phyloP scores from a whole-genome alignment of 1,140 invertebrate species.

The Hirudo medicinalis region DNA sequence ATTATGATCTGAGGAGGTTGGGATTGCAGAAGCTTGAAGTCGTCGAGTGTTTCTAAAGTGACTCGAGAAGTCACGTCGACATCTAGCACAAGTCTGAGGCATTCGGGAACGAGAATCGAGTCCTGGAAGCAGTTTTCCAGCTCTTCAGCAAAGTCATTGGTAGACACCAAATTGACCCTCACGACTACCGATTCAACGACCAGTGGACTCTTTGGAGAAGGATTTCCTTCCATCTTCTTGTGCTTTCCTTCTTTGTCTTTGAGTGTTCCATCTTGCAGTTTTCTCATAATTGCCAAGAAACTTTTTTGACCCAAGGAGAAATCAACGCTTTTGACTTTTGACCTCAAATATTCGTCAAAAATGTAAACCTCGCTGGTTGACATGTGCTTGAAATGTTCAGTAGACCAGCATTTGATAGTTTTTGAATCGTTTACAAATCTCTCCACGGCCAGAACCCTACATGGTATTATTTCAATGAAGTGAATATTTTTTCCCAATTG shows the following conservation, averaged over 20 bases:
- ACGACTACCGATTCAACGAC: background rate
- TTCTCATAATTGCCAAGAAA: background rate
- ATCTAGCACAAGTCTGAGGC: background rate
- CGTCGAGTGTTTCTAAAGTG: background rate
- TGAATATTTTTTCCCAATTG: background rate
- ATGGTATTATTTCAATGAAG: background rate
- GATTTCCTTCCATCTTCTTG: background rate
- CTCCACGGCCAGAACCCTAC: constrained; percentile 1
- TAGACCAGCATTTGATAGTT: background rate
- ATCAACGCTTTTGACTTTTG: background rate
- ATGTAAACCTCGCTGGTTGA: background rate
- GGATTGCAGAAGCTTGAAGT: no score
- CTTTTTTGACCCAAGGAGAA: background rate
- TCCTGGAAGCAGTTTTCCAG: background rate
- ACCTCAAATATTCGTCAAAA: background rate
- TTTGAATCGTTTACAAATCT: background rate
- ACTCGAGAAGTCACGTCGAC: background rate
- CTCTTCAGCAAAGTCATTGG: background rate
- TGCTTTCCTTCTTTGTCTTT: background rate
- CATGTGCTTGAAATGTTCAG: background rate
- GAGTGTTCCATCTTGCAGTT: background rate
- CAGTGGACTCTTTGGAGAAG: background rate
- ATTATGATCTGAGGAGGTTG: no score
- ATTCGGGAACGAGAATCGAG: background rate
- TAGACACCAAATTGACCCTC: background rate